A percentile compares a stretch with the other conserved stretches of the same genome.
Evolutionary conservation across 2,113 vertebrate species (phyloP).

Genomic region (Paralichthys olivaceus): DNA sequence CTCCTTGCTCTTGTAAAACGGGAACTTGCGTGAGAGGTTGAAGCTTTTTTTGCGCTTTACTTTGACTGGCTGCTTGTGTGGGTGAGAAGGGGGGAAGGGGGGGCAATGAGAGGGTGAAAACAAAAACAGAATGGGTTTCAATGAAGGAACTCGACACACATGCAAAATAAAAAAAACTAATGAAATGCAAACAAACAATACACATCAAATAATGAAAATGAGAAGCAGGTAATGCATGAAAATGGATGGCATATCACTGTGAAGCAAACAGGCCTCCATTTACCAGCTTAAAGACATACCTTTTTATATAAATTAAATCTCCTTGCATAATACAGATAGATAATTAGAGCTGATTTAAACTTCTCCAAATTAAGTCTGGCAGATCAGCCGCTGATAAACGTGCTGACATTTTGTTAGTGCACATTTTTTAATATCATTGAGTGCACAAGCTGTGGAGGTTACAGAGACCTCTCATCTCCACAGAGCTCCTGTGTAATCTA

Average conservation of each 20-base stretch:
- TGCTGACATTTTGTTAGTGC: constrained; percentile 27
- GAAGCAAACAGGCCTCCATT: constrained; percentile 39
- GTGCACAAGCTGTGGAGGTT: constrained; percentile 29
- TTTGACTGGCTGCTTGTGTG: constrained; percentile 94
- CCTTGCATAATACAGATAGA: constrained; percentile 13
- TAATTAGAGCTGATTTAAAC: constrained; percentile 29
- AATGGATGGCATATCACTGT: constrained; percentile 64
- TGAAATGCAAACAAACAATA: constrained; percentile 59
- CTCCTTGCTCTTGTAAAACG: constrained; percentile 99
- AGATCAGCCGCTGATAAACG: constrained; percentile 23
- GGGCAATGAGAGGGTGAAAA: constrained; percentile 78
- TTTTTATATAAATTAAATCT: constrained; percentile 14
- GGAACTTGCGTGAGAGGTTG: constrained; percentile 99
- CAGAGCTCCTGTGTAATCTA: constrained; percentile 58
- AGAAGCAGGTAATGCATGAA: constrained; percentile 68
- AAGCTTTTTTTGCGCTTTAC: constrained; percentile 99
- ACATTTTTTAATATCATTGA: constrained; percentile 30
- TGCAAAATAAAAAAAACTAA: constrained; percentile 63
- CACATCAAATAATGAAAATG: constrained; percentile 68
- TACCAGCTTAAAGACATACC: constrained; percentile 35
- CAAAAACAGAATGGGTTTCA: constrained; percentile 85
- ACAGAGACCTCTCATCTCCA: constrained; percentile 26
- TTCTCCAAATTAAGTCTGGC: constrained; percentile 29
- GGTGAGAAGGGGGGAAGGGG: constrained; percentile 56
- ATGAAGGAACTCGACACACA: constrained; percentile 74